These are phyloP conservation scores for Columba livia DNA, from an alignment of 2,113 vertebrate species.

Conservation along the genomic window DNA sequence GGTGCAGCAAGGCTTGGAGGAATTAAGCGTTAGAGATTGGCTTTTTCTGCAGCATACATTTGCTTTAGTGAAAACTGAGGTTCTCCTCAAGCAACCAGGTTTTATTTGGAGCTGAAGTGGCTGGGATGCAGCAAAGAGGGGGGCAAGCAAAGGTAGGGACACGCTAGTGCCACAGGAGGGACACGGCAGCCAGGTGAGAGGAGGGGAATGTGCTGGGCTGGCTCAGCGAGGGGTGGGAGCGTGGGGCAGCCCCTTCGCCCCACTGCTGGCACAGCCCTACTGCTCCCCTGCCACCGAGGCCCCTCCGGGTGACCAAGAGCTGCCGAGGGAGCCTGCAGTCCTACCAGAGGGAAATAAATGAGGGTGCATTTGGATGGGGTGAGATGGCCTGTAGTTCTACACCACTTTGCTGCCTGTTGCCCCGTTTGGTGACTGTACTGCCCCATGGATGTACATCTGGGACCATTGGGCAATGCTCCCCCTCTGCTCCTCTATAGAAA, in stretches of 20 bases:
- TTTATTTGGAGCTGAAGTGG: not conserved
- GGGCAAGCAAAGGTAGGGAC: not conserved
- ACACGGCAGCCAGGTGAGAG: not conserved
- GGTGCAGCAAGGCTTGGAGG: not conserved
- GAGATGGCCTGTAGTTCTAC: accelerated
- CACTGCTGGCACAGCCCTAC: not conserved
- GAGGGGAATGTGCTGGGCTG: not conserved
- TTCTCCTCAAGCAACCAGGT: not conserved
- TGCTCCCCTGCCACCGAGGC: not conserved
- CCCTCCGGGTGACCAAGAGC: not conserved
- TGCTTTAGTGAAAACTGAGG: not conserved
- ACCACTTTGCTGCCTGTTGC: not conserved
- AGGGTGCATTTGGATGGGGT: not conserved
- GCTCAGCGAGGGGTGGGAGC: not conserved
- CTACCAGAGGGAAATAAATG: not conserved
- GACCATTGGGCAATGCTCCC: not conserved
- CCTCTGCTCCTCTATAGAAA: not conserved
- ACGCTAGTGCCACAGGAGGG: not conserved
- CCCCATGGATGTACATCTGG: not conserved
- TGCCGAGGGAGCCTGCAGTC: not conserved
- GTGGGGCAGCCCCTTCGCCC: not conserved
- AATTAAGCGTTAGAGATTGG: not conserved
- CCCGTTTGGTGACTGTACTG: accelerated
- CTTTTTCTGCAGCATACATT: not conserved
- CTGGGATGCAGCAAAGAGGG: not conserved